Base-by-base conservation (phyloP, 2,888 invertebrate genomes). In the Petrolisthes manimaculis region DNA sequence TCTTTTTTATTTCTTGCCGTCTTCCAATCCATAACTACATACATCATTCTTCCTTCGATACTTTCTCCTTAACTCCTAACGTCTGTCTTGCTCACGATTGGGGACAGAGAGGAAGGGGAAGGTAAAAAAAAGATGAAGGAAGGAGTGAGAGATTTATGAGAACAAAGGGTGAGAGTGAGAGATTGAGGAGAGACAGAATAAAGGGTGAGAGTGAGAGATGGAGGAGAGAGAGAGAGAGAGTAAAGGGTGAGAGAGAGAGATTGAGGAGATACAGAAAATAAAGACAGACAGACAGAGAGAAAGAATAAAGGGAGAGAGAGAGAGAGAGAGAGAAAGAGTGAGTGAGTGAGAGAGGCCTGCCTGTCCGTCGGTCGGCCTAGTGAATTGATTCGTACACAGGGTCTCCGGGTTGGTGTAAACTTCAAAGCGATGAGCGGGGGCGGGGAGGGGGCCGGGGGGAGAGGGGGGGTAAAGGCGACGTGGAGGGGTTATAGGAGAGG, bases 321-420 rank as follows among this genome's bases (percentile, higher is more conserved):
- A 81, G 51, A 83, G 54, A 83, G 83, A 69, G 83, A 71, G 83
- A 83, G 83, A 83, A 71, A 83, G 54, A 24, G 71, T 5, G 83
- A 83, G 86, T 5, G 67, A 56, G 24, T 24, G 61, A 74, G 83
- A 81, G 74, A 54, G 67, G 21, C 79, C 78, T 85, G 85, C 69
- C 79, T 56, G 85, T 78, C 14, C 79, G 85, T 37, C 55, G 24
- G 53, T 71, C 71, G 71, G 71, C 71, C 18, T 71, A 82, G 53
- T 75, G 81, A 79, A 86, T 86, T 86, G 86, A 86, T 86, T 86
- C 81, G 81, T 81, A 81, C 75, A 37, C 75, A 81, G 71, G 74
- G 56, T 37, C 71, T 54, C 75, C 55, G 81, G 75, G 24, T 21
- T 18, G 67, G 71, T 51, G 74, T 80, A 67, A 81, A 81, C 81